These are phyloP conservation scores for Furcula furcula DNA, from an alignment of 2,888 invertebrate genomes.

Conservation along the genomic window DNA sequence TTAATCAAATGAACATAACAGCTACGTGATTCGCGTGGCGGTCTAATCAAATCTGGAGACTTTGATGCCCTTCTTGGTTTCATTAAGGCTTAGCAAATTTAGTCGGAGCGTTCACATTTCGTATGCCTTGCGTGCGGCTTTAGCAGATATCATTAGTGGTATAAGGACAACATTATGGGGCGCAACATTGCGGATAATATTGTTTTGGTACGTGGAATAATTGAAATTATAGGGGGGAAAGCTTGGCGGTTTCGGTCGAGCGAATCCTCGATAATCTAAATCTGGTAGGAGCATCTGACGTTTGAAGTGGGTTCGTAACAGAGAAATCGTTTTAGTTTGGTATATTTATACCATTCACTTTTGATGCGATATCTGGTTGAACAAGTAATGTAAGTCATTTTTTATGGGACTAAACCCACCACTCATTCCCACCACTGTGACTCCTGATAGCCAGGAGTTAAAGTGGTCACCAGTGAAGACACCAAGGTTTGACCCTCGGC, in stretches of 20 bases:
- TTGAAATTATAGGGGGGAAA: slow-evolving; percentile 28
- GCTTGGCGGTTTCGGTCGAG: slow-evolving; percentile 14
- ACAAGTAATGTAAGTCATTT: too few species aligned
- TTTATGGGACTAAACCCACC: too few species aligned
- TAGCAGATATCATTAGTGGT: slow-evolving; percentile 46
- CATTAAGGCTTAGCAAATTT: slow-evolving; percentile 41
- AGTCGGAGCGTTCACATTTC: slow-evolving; percentile 27
- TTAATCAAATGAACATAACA: slow-evolving; percentile 63
- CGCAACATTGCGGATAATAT: slow-evolving; percentile 37
- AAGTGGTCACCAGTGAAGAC: too few species aligned
- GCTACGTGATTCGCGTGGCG: slow-evolving; percentile 52
- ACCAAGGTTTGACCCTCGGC: too few species aligned
- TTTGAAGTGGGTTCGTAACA: slow-evolving; percentile 1
- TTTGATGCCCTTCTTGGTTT: slow-evolving; percentile 44
- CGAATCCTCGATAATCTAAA: too few species aligned
- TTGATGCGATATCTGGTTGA: too few species aligned
- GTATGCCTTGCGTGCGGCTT: slow-evolving; percentile 36
- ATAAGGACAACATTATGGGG: slow-evolving; percentile 41
- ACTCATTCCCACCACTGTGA: too few species aligned
- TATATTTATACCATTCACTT: too few species aligned
- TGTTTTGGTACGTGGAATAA: slow-evolving; percentile 32
- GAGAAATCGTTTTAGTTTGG: too few species aligned
- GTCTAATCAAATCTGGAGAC: slow-evolving; percentile 58
- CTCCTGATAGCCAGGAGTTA: too few species aligned
- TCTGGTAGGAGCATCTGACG: slow-evolving; percentile 9